A percentile compares a stretch with the other conserved stretches of the same genome.
Conservation (phyloP, 2,797 vertebrate species). For the Clamator glandarius region DNA sequence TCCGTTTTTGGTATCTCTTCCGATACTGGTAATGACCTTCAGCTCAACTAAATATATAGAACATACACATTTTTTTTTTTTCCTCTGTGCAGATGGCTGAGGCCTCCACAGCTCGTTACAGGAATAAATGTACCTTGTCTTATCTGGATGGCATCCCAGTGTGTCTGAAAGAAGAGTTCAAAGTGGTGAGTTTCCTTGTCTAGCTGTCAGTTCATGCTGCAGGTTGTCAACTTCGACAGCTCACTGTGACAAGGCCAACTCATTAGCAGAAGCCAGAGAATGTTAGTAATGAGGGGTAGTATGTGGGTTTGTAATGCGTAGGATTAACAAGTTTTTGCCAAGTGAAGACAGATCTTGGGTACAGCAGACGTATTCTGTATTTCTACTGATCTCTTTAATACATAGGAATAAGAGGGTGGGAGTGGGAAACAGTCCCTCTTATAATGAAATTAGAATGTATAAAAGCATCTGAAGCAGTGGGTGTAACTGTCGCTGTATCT, state of each 20-base stretch:
- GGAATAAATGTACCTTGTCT: slow-evolving; percentile 61
- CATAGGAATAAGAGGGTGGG: neutral
- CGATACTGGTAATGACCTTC: neutral
- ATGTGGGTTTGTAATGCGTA: neutral
- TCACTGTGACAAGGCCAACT: neutral
- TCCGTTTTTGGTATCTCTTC: neutral
- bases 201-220: neutral
- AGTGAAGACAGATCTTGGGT: neutral
- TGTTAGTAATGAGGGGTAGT: neutral
- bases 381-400: neutral
- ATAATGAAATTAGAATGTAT: neutral
- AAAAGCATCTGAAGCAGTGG: neutral
- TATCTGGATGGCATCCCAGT: slow-evolving; percentile 76
- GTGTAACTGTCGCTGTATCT: slow-evolving; percentile 11
- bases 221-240: neutral
- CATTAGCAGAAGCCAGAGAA: neutral
- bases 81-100: slow-evolving; percentile 69
- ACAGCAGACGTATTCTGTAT: neutral
- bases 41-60: neutral
- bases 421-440: neutral
- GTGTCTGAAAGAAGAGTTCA: slow-evolving; percentile 74
- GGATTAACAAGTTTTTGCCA: neutral
- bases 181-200: slow-evolving; percentile 64
- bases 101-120: slow-evolving; percentile 70
- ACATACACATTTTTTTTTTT: neutral